phyloP scores from a whole-genome alignment of 2,113 vertebrate species.

The Gnathonemus longibarbis region DNA sequence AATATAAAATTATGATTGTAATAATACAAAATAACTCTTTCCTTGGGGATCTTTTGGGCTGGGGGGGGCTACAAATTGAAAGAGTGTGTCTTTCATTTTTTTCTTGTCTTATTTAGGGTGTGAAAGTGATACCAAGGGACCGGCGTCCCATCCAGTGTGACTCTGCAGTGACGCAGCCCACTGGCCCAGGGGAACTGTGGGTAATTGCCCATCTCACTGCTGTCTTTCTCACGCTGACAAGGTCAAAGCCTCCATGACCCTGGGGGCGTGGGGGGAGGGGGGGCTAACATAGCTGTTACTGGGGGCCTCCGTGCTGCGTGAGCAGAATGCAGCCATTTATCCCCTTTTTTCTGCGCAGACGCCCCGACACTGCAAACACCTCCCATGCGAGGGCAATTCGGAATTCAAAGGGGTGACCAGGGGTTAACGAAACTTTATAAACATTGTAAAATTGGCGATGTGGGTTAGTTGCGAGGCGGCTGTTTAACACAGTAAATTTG shows the following conservation, averaged over 20 bases:
- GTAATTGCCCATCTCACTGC: slow-evolving; percentile 7
- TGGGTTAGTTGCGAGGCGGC: not conserved
- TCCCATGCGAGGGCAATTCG: not conserved
- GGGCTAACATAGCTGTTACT: not conserved
- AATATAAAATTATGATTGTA: not conserved
- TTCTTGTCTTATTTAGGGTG: not conserved
- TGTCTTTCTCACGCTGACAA: not conserved
- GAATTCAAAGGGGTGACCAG: not conserved
- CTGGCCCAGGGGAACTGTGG: slow-evolving; percentile 3
- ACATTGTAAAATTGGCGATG: not conserved
- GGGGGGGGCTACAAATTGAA: not conserved
- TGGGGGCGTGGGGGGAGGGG: not conserved
- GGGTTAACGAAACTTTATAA: not conserved
- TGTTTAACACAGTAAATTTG: not conserved
- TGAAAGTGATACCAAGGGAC: not conserved
- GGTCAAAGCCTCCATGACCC: not conserved
- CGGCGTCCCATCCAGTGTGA: not conserved
- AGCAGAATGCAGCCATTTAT: not conserved
- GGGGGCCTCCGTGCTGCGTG: not conserved
- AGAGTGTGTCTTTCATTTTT: not conserved
- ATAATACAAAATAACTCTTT: not conserved
- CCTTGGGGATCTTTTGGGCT: not conserved
- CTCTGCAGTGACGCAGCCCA: not conserved
- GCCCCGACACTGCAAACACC: not conserved
- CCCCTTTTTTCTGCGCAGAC: not conserved